Evolutionary conservation across 1,140 invertebrate genomes (phyloP).

Genomic region (Aphaenogaster ashmeadi): DNA sequence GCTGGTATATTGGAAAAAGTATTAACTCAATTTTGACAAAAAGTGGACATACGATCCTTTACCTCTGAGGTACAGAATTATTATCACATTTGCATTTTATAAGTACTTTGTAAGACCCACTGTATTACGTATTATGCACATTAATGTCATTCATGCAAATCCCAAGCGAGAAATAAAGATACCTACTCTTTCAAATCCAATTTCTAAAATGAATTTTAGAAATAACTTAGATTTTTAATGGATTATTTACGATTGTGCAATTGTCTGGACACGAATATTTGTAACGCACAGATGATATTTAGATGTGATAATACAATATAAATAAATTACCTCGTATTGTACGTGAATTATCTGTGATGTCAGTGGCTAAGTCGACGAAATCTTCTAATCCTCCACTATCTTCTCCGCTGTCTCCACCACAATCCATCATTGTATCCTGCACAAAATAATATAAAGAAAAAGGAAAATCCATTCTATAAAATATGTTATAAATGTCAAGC

Average conservation of each 20-base stretch:
- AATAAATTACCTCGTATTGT: conserved; percentile 80
- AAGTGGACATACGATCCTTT: too few species aligned
- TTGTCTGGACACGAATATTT: neutral
- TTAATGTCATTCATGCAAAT: conserved; percentile 14
- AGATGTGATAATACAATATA: conserved; percentile 7
- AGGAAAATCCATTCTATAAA: conserved; percentile 20
- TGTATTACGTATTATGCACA: neutral
- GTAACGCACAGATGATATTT: neutral
- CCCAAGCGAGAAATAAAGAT: neutral
- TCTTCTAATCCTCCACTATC: conserved; percentile 72
- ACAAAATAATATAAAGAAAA: conserved; percentile 58
- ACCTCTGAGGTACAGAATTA: neutral
- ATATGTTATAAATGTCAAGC: neutral
- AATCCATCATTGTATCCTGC: conserved; percentile 82
- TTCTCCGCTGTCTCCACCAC: conserved; percentile 69
- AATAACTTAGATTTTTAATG: neutral
- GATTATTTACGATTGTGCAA: neutral
- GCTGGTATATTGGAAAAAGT: too few species aligned
- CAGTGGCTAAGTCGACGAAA: conserved; percentile 73
- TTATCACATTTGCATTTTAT: conserved; percentile 1
- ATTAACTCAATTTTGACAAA: too few species aligned
- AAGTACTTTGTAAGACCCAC: neutral
- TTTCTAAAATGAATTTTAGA: neutral
- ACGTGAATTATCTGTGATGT: conserved; percentile 76
- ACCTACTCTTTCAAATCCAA: neutral